Evolutionary conservation across 30 jellyfish, hydroid and myxozoan species (phyloP).

Genomic region (Rhopilema esculentum): DNA sequence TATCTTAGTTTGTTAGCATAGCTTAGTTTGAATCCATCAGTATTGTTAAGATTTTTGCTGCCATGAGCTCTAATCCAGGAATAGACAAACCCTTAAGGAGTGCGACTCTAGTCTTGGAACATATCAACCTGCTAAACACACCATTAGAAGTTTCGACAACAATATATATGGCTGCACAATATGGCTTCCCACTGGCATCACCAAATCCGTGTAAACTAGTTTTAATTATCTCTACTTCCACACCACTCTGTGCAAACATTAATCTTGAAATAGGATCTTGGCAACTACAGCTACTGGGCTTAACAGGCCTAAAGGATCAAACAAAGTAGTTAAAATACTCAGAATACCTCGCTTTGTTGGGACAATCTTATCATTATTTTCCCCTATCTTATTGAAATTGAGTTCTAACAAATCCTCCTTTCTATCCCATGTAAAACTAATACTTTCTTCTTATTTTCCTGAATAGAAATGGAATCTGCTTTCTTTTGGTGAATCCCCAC

Average conservation of each 20-base stretch:
- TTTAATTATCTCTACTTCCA: slow-evolving; percentile 4
- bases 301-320: slow-evolving; percentile 43
- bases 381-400: slow-evolving; percentile 23
- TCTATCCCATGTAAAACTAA: slow-evolving; percentile 44
- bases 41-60: slow-evolving; percentile 27
- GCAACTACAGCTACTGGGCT: slow-evolving; percentile 41
- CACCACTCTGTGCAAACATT: not conserved
- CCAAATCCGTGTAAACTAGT: slow-evolving; percentile 37
- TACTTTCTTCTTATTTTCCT: slow-evolving; percentile 39
- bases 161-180: slow-evolving; percentile 34
- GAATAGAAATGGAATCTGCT: not conserved
- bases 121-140: slow-evolving; percentile 7
- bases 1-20: not conserved
- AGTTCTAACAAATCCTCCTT: slow-evolving; percentile 30
- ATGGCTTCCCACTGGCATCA: slow-evolving; percentile 47
- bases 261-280: slow-evolving; percentile 29
- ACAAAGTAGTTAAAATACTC: slow-evolving; percentile 37
- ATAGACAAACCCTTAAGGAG: slow-evolving; percentile 35
- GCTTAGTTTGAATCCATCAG: slow-evolving; percentile 11
- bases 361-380: not conserved
- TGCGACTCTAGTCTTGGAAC: slow-evolving; percentile 56
- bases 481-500: not conserved
- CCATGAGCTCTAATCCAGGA: slow-evolving; percentile 42
- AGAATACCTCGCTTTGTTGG: slow-evolving; percentile 51
- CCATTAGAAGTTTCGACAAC: slow-evolving; percentile 26